phyloP scores from a whole-genome alignment of 2,888 invertebrate genomes.

The Cryptosula pallasiana region DNA sequence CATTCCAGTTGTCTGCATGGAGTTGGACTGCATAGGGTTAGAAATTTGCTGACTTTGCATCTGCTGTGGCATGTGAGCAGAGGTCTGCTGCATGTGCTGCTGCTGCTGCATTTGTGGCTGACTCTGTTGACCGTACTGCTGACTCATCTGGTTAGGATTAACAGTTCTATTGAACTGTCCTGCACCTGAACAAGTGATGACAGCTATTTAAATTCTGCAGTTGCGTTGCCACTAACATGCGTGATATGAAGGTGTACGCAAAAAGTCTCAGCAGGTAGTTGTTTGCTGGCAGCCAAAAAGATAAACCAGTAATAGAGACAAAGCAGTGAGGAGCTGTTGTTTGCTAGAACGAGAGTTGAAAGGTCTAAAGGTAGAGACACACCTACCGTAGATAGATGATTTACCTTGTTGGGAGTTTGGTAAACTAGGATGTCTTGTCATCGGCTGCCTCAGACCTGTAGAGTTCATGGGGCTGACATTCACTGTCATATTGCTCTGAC shows the following conservation, averaged over 20 bases:
- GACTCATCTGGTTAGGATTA: neutral
- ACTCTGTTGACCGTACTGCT: neutral
- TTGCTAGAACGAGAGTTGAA: too few relatives aligned
- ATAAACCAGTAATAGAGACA: too few relatives aligned
- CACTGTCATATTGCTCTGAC: neutral
- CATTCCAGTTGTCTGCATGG: neutral
- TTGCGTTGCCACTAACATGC: too few relatives aligned
- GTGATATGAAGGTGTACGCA: too few relatives aligned
- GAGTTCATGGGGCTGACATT: neutral
- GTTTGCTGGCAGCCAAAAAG: too few relatives aligned
- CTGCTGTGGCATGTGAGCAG: neutral
- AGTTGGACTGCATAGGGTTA: neutral
- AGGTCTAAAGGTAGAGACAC: too few relatives aligned
- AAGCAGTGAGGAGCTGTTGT: too few relatives aligned
- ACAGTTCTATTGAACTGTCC: neutral
- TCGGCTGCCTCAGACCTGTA: neutral
- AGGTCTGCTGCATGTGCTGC: neutral
- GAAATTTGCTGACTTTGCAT: neutral
- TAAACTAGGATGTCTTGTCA: neutral
- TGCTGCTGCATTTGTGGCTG: conserved; percentile 3
- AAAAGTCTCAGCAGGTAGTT: too few relatives aligned
- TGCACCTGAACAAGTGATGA: neutral
- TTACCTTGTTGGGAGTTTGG: neutral
- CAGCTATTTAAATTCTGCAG: too few relatives aligned
- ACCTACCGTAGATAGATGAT: too few relatives aligned